phyloP scores from a whole-genome alignment of 2,113 vertebrate genomes.

The Lamprologus callipterus region DNA sequence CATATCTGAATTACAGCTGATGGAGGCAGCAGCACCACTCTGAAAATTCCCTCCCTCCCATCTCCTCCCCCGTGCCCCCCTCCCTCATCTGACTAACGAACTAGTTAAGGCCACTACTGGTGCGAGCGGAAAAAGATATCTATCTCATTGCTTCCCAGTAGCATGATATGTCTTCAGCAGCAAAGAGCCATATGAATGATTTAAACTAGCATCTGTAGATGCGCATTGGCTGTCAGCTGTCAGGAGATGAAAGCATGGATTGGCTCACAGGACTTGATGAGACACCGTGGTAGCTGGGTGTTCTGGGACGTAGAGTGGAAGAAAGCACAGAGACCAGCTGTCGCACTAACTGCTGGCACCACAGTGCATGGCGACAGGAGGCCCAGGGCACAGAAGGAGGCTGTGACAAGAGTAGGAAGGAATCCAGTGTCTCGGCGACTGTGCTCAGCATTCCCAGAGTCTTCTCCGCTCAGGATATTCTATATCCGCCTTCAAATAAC shows the following conservation, averaged over 20 bases:
- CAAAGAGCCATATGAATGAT: conserved; percentile 60
- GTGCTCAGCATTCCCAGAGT: conserved; percentile 4
- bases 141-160: conserved; percentile 9
- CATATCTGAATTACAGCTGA: conserved; percentile 63
- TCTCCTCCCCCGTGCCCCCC: neutral
- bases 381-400: conserved; percentile 19
- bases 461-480: conserved; percentile 5
- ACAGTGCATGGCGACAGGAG: conserved; percentile 15
- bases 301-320: conserved; percentile 37
- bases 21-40: conserved; percentile 12
- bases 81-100: conserved; percentile 54
- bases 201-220: conserved; percentile 62
- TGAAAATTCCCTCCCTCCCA: conserved; percentile 10
- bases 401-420: conserved; percentile 37
- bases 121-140: neutral
- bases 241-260: conserved; percentile 61
- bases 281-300: conserved; percentile 16
- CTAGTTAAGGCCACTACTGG: conserved; percentile 14
- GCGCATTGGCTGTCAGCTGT: conserved; percentile 61
- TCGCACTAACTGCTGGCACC: conserved; percentile 45
- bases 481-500: conserved; percentile 27
- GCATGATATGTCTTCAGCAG: conserved; percentile 32
- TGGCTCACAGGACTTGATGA: conserved; percentile 47
- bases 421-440: conserved; percentile 4
- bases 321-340: conserved; percentile 59